Conservation (phyloP, 2,888 invertebrate genomes). For the Pardosa pseudoannulata region DNA sequence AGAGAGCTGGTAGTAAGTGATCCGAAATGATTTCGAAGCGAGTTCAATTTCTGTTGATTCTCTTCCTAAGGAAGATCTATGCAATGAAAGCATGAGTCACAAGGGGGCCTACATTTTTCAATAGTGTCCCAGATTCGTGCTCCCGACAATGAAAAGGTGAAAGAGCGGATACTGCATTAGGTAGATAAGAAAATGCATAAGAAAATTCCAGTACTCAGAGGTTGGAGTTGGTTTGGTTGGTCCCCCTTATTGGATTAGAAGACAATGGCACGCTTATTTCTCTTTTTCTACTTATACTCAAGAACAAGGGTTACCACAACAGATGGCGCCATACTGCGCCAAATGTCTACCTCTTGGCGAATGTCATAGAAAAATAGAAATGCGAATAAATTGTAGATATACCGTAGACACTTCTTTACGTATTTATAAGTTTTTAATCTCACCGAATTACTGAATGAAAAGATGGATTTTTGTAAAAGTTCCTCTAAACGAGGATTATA, state of each 20-base stretch:
- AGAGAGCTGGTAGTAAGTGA: slow-evolving; percentile 28
- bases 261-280: slow-evolving; percentile 59
- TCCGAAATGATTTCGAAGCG: slow-evolving; percentile 1
- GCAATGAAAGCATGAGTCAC: slow-evolving; percentile 37
- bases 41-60: slow-evolving; percentile 51
- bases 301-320: slow-evolving; percentile 41
- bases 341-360: not conserved
- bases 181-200: slow-evolving; percentile 61
- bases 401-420: too few species aligned
- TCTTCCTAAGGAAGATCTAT: slow-evolving; percentile 10
- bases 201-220: slow-evolving; percentile 40
- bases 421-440: too few species aligned
- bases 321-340: slow-evolving; percentile 20
- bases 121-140: slow-evolving; percentile 59
- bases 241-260: slow-evolving; percentile 64
- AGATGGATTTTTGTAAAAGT: too few species aligned
- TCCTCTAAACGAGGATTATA: too few species aligned
- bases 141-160: slow-evolving; percentile 62
- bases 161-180: slow-evolving; percentile 63
- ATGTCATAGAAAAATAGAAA: not conserved
- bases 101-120: slow-evolving; percentile 55
- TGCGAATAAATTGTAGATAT: too few species aligned
- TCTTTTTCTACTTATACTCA: slow-evolving; percentile 40
- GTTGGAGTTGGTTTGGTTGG: slow-evolving; percentile 53
- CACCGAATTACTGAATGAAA: too few species aligned